Conservation (phyloP, 2,797 vertebrate genomes). For the Notamacropus eugenii region DNA sequence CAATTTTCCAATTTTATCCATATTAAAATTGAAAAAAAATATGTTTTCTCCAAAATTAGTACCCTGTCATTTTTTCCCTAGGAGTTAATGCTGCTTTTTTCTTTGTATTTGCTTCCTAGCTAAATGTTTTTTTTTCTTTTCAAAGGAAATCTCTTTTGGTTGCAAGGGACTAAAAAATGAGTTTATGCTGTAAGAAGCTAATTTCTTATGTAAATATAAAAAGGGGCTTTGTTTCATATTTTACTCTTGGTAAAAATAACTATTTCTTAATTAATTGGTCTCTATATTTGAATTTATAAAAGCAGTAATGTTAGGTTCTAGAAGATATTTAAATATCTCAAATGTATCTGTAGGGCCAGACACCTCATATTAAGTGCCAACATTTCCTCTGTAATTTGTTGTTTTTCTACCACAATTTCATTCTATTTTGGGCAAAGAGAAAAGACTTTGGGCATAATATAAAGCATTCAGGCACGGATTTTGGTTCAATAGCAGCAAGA, state of each 20-base stretch:
- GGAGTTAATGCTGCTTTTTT: constrained; percentile 36
- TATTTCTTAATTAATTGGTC: background rate
- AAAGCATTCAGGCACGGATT: constrained; percentile 46
- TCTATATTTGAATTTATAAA: constrained; percentile 30
- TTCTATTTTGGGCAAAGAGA: constrained; percentile 24
- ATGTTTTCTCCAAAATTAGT: background rate
- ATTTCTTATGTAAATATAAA: constrained; percentile 53
- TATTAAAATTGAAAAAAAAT: constrained; percentile 44
- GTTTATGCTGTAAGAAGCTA: constrained; percentile 51
- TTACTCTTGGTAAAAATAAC: background rate
- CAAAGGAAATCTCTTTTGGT: constrained; percentile 56
- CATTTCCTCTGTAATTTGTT: constrained; percentile 16
- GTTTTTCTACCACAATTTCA: constrained; percentile 39
- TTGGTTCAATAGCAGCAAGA: constrained; percentile 56
- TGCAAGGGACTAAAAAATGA: constrained; percentile 59
- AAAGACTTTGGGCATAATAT: constrained; percentile 55
- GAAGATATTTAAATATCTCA: background rate
- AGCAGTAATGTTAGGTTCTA: constrained; percentile 21
- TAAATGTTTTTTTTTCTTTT: constrained; percentile 51
- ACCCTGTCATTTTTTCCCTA: constrained; percentile 46
- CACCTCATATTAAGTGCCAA: constrained; percentile 2
- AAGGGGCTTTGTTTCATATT: constrained; percentile 35
- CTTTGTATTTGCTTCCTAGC: background rate
- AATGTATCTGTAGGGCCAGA: constrained; percentile 16
- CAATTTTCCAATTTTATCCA: constrained; percentile 50